phyloP scores from a whole-genome alignment of 2,113 vertebrate species.

The Ptilorrhoa leucosticta region DNA sequence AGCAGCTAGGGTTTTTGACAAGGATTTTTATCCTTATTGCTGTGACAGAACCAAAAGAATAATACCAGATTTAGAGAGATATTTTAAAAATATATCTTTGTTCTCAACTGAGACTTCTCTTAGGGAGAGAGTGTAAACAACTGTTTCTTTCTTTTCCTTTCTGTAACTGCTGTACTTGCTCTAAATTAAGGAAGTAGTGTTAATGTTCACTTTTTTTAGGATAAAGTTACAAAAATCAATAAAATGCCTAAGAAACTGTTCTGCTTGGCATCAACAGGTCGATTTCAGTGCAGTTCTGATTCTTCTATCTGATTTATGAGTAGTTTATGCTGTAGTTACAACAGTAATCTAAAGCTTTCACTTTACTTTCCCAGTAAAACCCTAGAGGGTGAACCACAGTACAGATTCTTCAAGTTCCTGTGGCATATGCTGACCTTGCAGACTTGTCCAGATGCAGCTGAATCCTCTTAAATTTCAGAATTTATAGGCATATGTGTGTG shows the following conservation, averaged over 20 bases:
- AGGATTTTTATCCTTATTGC: background rate
- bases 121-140: background rate
- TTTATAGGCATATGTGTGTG: background rate
- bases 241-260: background rate
- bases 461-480: background rate
- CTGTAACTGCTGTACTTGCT: background rate
- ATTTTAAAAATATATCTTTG: background rate
- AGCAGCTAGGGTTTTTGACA: background rate
- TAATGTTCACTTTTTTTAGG: background rate
- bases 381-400: background rate
- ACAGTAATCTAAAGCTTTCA: background rate
- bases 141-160: background rate
- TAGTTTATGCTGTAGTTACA: background rate
- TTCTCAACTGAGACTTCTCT: background rate
- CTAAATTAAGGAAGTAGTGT: background rate
- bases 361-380: background rate
- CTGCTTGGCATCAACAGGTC: background rate
- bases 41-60: background rate
- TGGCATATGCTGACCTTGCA: conserved; percentile 10
- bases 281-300: background rate
- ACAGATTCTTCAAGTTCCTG: background rate
- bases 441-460: background rate
- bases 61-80: background rate
- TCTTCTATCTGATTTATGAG: background rate
- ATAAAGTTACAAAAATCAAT: background rate